phyloP scores from a whole-genome alignment of 53 echinoderm and acorn worm genomes.

The Crossaster papposus region DNA sequence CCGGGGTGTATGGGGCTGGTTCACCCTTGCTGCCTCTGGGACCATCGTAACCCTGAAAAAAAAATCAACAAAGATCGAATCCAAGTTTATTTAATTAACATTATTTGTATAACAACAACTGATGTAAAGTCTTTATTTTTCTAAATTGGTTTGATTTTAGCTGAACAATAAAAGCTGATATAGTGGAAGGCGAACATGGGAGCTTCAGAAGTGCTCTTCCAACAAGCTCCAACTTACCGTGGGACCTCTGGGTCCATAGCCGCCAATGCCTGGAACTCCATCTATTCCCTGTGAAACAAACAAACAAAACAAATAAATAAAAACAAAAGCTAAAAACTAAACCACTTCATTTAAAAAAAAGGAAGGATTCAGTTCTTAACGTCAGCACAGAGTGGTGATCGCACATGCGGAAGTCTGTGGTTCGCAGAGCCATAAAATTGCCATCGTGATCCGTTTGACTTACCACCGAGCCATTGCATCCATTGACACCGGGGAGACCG shows the following conservation, averaged over 20 bases:
- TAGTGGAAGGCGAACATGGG: no score
- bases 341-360: no score
- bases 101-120: no score
- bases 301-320: background rate
- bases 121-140: no score
- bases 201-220: background rate
- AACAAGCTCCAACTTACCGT: constrained; percentile 4
- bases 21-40: constrained; percentile 63
- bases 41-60: constrained; percentile 47
- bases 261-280: constrained; percentile 57
- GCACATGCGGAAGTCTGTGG: background rate
- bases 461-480: constrained; percentile 69
- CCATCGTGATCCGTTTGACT: background rate
- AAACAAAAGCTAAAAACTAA: no score
- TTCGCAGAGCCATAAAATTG: background rate
- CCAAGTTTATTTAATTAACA: no score
- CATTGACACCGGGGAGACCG: constrained; percentile 72
- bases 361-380: no score
- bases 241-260: constrained; percentile 39
- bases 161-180: no score
- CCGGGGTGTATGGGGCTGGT: constrained; percentile 47
- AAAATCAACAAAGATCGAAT: background rate
- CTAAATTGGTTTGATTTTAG: no score
- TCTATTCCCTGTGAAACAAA: constrained; percentile 53
- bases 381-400: background rate